Conservation (phyloP, 1,140 invertebrate genomes). For the Metaphire vulgaris region DNA sequence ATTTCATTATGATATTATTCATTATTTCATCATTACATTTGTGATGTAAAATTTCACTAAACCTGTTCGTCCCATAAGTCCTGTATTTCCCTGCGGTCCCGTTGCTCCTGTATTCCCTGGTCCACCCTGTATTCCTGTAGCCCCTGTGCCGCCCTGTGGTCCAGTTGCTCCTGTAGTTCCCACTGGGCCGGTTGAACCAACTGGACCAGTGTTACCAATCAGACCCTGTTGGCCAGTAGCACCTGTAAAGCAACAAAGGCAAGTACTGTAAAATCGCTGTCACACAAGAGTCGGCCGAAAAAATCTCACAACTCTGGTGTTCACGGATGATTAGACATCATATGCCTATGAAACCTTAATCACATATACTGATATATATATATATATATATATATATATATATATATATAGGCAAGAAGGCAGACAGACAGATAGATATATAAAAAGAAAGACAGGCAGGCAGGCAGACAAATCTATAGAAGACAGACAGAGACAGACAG, state of each 20-base stretch:
- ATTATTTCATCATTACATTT: no score
- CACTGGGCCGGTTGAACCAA: slow-evolving; percentile 15
- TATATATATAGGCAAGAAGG: background rate
- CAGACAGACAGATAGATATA: background rate
- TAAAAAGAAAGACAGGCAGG: background rate
- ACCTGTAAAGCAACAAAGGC: background rate
- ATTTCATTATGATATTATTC: no score
- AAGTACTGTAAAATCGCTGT: background rate
- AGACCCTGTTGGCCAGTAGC: background rate
- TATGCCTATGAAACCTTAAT: no score
- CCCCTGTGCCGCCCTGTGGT: slow-evolving; percentile 25
- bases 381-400: background rate
- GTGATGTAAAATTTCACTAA: no score
- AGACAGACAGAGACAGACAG: no score
- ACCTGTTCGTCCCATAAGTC: slow-evolving; percentile 7
- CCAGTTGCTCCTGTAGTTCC: slow-evolving; percentile 2
- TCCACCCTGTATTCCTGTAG: background rate
- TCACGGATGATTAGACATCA: no score
- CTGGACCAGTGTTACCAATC: slow-evolving; percentile 5
- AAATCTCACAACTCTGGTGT: background rate
- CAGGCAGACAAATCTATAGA: background rate
- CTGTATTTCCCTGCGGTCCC: background rate
- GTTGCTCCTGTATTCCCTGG: background rate
- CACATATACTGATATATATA: background rate
- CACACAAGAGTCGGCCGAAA: background rate